phyloP scores from a whole-genome alignment of 1,140 invertebrate genomes.

The Drosophila melanogaster region Release_6_plus_ISO1_MT NT_037436.4:10316001-10316500 shows the following conservation, averaged over 20 bases:
- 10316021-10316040: too few species aligned
- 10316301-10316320: neutral
- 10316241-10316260: slow-evolving; percentile 52
- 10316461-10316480: slow-evolving; percentile 67
- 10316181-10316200: slow-evolving; percentile 81
- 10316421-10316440: slow-evolving; percentile 27
- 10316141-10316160: slow-evolving; percentile 16
- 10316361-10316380: slow-evolving; percentile 58
- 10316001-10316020: too few species aligned
- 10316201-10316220: slow-evolving; percentile 76
- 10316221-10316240: slow-evolving; percentile 41
- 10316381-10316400: slow-evolving; percentile 70
- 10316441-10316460: slow-evolving; percentile 55
- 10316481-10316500: slow-evolving; percentile 82
- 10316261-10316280: slow-evolving; percentile 77
- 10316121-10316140: too few species aligned
- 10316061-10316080: too few species aligned
- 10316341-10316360: neutral
- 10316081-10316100: too few species aligned
- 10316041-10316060: too few species aligned
- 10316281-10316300: slow-evolving; percentile 38
- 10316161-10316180: slow-evolving; percentile 34
- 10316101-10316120: too few species aligned
- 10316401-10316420: slow-evolving; percentile 75
- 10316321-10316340: slow-evolving; percentile 4